Evolutionary conservation across 2,888 invertebrate genomes (phyloP), one percentile per base, ranked within the genome.

Genomic region (Oegoconia quadripuncta): DNA sequence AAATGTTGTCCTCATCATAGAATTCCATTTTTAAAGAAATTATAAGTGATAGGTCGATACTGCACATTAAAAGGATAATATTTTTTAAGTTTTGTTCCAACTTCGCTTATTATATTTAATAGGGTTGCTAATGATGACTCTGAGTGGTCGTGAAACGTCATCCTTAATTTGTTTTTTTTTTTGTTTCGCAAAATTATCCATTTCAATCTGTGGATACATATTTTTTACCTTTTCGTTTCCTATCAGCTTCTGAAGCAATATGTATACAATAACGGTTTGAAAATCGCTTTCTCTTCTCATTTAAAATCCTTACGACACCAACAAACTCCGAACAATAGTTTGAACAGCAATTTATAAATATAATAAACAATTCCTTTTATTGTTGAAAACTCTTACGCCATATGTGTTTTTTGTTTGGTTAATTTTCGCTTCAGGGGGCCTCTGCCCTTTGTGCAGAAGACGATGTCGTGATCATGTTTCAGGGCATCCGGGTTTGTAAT

Each of bases 301-400:
- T 18, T 42, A n/a, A 26, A 11, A 6, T 30, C 17, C 13, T 8
- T 41, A 37, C 45, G 13, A 32, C 41, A 39, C 39, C 44, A 28
- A 34, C 41, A 46, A 54, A 44, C 43, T 50, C 46, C 46, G 56
- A 58, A 73, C 68, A 76, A 73, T 69, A 71, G 61, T 63, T 62
- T 56, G 50, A 54, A 63, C 56, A 67, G 63, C 60, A 80, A 72
- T 81, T 77, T 72, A 50, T 61, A 55, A 52, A 56, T 43, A 77
- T 70, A 78, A 75, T 74, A 65, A 67, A 77, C 69, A 76, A 75
- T 71, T 44, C 47, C 14, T 39, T 45, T 59, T 57, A 61, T 62
- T 62, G 59, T 61, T 59, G 59, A 50, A 60, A 64, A 58, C 59
- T 64, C 49, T 64, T 51, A 45, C 64, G 62, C 71, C 81, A 80